Evolutionary conservation across 2,888 invertebrate genomes (phyloP), one percentile per base, ranked within the genome.

Genomic region (Heteropelma amictum): DNA sequence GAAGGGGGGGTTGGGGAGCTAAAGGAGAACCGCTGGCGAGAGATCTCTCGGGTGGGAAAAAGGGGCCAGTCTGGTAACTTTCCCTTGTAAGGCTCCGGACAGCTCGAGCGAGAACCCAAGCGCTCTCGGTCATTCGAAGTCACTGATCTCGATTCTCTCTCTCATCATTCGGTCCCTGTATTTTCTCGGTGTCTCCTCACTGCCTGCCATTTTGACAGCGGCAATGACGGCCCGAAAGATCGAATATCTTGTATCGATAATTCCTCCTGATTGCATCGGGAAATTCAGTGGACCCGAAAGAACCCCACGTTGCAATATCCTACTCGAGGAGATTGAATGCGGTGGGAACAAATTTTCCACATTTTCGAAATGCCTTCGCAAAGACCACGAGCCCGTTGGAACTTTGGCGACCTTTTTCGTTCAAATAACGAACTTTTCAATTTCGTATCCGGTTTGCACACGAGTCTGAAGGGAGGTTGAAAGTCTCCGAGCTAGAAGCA

Each of bases 11-110:
- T 58, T 38, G 61, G 42, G 67, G 65, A 63, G 61, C 64, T 60
- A 74, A 49, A 68, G 54, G 67, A 60, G 49, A 61, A 54, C 51
- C 35, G 56, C 42, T 49, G 40, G 23, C 61, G 68, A 63, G 63
- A 42, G 54, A 56, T 53, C 40, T 47, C 60, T 72, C 28, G 76
- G 68, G 76, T 68, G 76, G 76, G 76, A 72, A 76, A 75, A 76
- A 76, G 72, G 72, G 76, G 76, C 76, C 76, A 76, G 68, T 68
- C 71, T 63, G 63, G 68, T 76, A 72, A 72, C 76, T 76, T 76
- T 76, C 72, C 76, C 76, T 76, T 72, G 76, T 76, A 76, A 72
- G 76, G 71, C 76, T 64, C 71, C 63, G 76, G 40, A 51, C 65
- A 72, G 56, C 75, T 63, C 73, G 26, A 68, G 42, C 54, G 63